Percentiles rank a stretch among this genome's conserved stretches.
Evolutionary conservation across 2,797 vertebrate genomes (phyloP).

Genomic region (Ispidina picta): DNA sequence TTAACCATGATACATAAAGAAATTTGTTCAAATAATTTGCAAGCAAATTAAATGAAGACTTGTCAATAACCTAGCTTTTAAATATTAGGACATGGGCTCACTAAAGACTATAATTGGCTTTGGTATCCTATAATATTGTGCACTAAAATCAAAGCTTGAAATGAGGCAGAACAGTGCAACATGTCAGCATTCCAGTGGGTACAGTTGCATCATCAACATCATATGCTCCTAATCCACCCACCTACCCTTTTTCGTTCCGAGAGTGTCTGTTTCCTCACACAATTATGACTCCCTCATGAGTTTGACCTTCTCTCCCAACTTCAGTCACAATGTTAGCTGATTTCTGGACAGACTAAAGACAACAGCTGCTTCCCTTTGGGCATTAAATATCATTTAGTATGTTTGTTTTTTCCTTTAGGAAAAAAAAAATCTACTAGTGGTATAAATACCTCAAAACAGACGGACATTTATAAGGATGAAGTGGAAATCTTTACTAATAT

Average conservation of each 20-base stretch:
- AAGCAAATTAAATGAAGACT: not conserved
- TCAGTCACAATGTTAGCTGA: slow-evolving; percentile 34
- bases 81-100: not conserved
- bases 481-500: slow-evolving; percentile 16
- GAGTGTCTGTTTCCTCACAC: slow-evolving; percentile 33
- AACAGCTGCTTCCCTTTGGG: slow-evolving; percentile 53
- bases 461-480: slow-evolving; percentile 4
- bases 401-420: slow-evolving; percentile 11
- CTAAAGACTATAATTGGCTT: not conserved
- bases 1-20: not conserved
- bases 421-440: slow-evolving; percentile 1
- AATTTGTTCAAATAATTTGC: not conserved
- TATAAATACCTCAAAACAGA: slow-evolving; percentile 26
- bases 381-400: slow-evolving; percentile 38
- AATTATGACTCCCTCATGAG: slow-evolving; percentile 49
- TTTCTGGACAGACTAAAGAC: slow-evolving; percentile 48
- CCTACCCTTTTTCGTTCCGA: slow-evolving; percentile 39
- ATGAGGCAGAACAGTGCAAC: slow-evolving; percentile 15
- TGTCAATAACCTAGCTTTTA: not conserved
- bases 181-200: slow-evolving; percentile 48
- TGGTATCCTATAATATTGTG: not conserved
- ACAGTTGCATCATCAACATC: slow-evolving; percentile 16
- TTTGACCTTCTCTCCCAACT: slow-evolving; percentile 8
- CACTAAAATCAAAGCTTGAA: slow-evolving; percentile 23
- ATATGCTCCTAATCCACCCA: slow-evolving; percentile 35